Evolutionary conservation across 2,113 vertebrate species (phyloP), one percentile per base, ranked within the genome.

Genomic region (Turnix velox): DNA sequence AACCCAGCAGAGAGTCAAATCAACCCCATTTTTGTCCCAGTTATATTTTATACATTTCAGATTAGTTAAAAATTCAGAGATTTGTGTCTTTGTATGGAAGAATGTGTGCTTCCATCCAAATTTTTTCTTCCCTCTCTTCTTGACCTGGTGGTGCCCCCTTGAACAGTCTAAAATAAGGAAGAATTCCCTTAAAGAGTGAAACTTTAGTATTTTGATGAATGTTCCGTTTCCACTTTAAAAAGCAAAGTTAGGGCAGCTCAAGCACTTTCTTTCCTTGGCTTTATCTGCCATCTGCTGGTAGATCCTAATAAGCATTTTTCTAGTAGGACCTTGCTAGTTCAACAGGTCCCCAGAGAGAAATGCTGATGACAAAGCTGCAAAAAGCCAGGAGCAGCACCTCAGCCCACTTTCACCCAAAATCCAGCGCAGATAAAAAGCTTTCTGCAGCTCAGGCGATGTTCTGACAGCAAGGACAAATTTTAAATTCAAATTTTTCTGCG

Each of bases 261-360:
- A 6, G 42, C 20, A 5, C 8, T 69, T 73, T 7, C 17, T 9
- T 83, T 63, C 59, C 80, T 85, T 80, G 77, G 57, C 40, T 87
- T 33, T 67, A 16, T 71, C 48, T 93, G 96, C 96, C 95, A 67
- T 63, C 96, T 96, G 87, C 28, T 87, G 96, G 95, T 45, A 16
- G 15, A 1, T 5, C 28, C 3, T 14, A 33, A 46, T 11, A 52
- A 74, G 61, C 58, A 3, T 4, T 10, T 23, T 3, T 12, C 3
- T 7, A 15, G 39, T 2, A 35, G 33, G 55, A 48, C 12, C 1
- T 16, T 4, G 33, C 13, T 2, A 0, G 1, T 11, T 15, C 52
- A n/a, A 2, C 9, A 13, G n/a, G 49, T 15, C 6, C 30, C 17
- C 6, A 66, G 18, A 46, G 14, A 1, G 22, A 3, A 15, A n/a